phyloP scores from a whole-genome alignment of 2,113 vertebrate species.

The Myocastor coypus region DNA sequence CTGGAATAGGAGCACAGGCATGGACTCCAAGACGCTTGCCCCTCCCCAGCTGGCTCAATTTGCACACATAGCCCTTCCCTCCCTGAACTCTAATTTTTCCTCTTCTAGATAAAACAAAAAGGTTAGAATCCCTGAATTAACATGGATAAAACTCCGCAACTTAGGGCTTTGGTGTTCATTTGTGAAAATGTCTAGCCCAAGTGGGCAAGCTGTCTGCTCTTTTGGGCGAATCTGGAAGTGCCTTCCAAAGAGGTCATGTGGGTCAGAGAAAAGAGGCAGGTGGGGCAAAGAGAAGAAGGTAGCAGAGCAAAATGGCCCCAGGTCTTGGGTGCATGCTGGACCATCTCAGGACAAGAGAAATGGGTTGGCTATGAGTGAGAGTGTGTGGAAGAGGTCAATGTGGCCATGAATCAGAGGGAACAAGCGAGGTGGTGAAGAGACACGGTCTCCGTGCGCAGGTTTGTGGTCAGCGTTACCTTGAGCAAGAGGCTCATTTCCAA shows the following conservation, averaged over 20 bases:
- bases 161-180: background rate
- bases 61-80: background rate
- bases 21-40: background rate
- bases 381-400: too few species aligned
- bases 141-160: background rate
- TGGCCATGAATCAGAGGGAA: background rate
- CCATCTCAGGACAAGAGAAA: background rate
- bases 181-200: background rate
- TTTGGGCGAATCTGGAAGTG: background rate
- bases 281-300: background rate
- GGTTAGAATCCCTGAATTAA: background rate
- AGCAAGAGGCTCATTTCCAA: background rate
- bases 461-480: background rate
- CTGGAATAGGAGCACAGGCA: background rate
- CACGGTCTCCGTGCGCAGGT: background rate
- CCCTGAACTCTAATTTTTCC: background rate
- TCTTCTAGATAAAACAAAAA: background rate
- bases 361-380: background rate
- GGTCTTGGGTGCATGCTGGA: background rate
- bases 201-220: background rate
- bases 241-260: background rate
- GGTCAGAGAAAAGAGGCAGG: background rate
- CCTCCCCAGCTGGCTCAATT: background rate
- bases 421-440: background rate
- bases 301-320: background rate